Evolutionary conservation across 1,140 invertebrate species (phyloP).

Genomic region (Epicauta chinensis): DNA sequence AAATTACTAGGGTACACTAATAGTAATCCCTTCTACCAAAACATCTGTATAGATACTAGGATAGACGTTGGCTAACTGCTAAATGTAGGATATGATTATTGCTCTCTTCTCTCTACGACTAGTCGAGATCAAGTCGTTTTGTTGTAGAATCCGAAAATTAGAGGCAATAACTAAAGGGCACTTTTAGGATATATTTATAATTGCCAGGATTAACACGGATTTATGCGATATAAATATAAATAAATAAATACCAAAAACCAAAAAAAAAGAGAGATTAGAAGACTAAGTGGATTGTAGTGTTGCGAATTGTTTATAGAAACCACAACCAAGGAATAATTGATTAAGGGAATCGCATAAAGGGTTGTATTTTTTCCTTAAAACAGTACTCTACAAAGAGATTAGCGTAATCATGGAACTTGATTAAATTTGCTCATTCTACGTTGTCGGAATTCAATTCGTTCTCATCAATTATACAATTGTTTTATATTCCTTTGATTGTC

Average conservation of each 20-base stretch:
- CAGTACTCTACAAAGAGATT: conserved; percentile 16
- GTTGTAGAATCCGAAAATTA: no score
- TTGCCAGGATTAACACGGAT: no score
- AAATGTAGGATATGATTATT: conserved; percentile 22
- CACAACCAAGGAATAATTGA: not conserved
- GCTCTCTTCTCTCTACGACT: not conserved
- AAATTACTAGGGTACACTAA: conserved; percentile 17
- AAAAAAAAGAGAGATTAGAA: no score
- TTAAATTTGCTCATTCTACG: conserved; percentile 14
- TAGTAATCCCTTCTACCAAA: conserved; percentile 21
- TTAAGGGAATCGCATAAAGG: conserved; percentile 13
- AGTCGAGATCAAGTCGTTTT: no score
- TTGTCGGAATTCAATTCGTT: conserved; percentile 11
- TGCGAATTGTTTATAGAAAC: no score
- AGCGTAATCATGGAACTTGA: conserved; percentile 8
- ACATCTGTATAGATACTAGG: conserved; percentile 19
- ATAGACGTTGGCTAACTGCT: conserved; percentile 23
- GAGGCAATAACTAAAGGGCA: no score
- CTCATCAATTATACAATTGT: conserved; percentile 16
- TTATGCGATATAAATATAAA: no score
- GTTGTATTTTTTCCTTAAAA: conserved; percentile 7
- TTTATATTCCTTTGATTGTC: not conserved
- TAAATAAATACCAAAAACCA: no score
- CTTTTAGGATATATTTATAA: no score
- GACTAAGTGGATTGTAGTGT: no score